Conservation (phyloP, 1,140 invertebrate genomes). For the Pseudoatta argentina region DNA sequence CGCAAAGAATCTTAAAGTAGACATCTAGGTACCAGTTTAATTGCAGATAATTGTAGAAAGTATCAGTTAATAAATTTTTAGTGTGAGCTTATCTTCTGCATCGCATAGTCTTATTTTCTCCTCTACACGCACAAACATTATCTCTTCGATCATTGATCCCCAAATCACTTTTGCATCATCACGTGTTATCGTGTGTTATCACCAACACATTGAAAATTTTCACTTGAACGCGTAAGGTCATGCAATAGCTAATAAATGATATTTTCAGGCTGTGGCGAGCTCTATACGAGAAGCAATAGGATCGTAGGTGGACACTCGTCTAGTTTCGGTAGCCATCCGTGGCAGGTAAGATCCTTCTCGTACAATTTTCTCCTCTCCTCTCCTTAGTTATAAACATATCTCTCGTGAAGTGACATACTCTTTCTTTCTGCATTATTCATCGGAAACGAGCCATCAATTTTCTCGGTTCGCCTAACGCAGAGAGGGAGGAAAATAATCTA, state of each 20-base stretch:
- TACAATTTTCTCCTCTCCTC: slow-evolving; percentile 16
- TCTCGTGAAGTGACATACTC: slow-evolving; percentile 30
- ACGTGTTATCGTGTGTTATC: neutral
- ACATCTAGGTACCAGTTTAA: slow-evolving; percentile 15
- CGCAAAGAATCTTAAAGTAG: slow-evolving; percentile 4
- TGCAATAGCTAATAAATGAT: slow-evolving; percentile 72
- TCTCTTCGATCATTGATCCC: neutral
- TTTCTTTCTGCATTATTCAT: slow-evolving; percentile 69
- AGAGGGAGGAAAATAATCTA: slow-evolving; percentile 35
- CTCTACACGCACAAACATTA: neutral
- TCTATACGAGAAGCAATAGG: slow-evolving; percentile 94
- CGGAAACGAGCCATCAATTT: slow-evolving; percentile 38
- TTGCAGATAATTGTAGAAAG: slow-evolving; percentile 43
- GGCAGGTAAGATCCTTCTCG: slow-evolving; percentile 89
- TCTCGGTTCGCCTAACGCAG: slow-evolving; percentile 25
- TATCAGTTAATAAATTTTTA: slow-evolving; percentile 33
- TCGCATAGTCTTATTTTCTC: slow-evolving; percentile 20
- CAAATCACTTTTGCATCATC: neutral
- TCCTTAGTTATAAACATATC: slow-evolving; percentile 37
- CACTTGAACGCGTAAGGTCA: neutral
- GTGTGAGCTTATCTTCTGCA: neutral
- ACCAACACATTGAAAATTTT: neutral
- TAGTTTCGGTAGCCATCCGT: slow-evolving; percentile 96
- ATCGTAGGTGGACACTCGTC: slow-evolving; percentile 97
- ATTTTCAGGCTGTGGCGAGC: slow-evolving; percentile 93